Evolutionary conservation across 2,888 invertebrate genomes (phyloP).

Genomic region (Chorisops tibialis): DNA sequence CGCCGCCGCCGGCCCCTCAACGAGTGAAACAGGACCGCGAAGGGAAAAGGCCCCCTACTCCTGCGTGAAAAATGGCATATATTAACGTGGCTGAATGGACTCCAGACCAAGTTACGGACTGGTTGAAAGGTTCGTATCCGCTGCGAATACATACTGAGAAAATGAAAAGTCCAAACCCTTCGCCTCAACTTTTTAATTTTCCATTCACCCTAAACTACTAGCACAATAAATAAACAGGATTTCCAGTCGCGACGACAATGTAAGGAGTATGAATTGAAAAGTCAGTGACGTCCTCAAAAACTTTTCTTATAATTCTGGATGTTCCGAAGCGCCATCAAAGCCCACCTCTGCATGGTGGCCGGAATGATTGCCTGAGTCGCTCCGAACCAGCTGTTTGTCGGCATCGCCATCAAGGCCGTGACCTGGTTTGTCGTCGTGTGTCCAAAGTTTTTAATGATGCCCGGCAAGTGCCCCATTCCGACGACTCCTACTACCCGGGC

Average conservation of each 20-base stretch:
- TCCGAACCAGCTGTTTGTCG: constrained; percentile 6
- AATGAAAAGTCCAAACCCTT: neutral
- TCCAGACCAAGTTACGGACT: constrained; percentile 85
- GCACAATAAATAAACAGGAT: neutral
- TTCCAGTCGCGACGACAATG: neutral
- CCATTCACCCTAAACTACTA: no score
- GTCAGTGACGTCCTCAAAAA: no score
- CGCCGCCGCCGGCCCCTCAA: no score
- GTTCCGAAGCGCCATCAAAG: neutral
- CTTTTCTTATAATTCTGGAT: neutral
- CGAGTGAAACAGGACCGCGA: neutral
- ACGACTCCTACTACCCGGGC: constrained; percentile 85
- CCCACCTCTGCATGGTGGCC: neutral
- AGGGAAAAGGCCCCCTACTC: neutral
- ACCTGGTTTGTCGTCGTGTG: constrained; percentile 33
- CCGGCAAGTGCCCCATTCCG: constrained; percentile 88
- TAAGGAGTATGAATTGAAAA: neutral
- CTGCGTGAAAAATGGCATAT: constrained; percentile 66
- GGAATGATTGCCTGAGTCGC: neutral
- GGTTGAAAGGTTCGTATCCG: constrained; percentile 71
- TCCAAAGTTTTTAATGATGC: constrained; percentile 46
- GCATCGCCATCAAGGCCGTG: constrained; percentile 31
- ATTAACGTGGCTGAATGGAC: constrained; percentile 87
- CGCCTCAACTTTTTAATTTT: no score
- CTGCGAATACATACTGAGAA: neutral